Evolutionary conservation across 2,797 vertebrate genomes (phyloP).

Genomic region (Acanthiza pusilla): DNA sequence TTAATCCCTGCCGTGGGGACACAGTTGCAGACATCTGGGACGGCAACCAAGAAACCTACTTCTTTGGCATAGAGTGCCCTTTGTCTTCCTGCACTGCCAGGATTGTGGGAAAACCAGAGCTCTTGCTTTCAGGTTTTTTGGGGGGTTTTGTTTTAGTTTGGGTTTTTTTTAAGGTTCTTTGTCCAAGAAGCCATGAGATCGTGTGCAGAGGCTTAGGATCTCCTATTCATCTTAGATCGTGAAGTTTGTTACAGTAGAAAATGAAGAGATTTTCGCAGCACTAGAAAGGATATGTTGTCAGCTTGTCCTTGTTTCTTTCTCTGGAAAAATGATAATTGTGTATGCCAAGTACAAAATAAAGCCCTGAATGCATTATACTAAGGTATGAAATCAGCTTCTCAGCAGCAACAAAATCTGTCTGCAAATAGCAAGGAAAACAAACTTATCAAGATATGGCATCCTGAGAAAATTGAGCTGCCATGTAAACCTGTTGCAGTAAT

Average conservation of each 20-base stretch:
- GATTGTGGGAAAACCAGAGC: slow-evolving; percentile 37
- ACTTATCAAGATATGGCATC: not conserved
- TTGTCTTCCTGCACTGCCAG: slow-evolving; percentile 50
- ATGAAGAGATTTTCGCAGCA: not conserved
- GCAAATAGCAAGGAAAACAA: not conserved
- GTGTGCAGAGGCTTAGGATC: not conserved
- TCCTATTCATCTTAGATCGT: not conserved
- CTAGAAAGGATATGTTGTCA: not conserved
- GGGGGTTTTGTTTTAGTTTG: not conserved
- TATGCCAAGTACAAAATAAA: not conserved
- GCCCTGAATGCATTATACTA: not conserved
- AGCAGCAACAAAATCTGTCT: not conserved
- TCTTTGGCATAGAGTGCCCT: slow-evolving; percentile 51
- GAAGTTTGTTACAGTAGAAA: not conserved
- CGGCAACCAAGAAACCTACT: slow-evolving; percentile 59
- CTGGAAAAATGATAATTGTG: not conserved
- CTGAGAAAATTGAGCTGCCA: not conserved
- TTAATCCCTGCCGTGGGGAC: slow-evolving; percentile 49
- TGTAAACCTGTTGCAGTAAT: not conserved
- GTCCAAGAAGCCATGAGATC: not conserved
- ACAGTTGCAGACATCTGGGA: slow-evolving; percentile 54
- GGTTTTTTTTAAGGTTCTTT: not conserved
- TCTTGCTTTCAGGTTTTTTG: not conserved
- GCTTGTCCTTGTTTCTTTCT: not conserved
- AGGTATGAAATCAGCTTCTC: not conserved